phyloP scores from a whole-genome alignment of 2,113 vertebrate species.

The Puffinus mauretanicus region DNA sequence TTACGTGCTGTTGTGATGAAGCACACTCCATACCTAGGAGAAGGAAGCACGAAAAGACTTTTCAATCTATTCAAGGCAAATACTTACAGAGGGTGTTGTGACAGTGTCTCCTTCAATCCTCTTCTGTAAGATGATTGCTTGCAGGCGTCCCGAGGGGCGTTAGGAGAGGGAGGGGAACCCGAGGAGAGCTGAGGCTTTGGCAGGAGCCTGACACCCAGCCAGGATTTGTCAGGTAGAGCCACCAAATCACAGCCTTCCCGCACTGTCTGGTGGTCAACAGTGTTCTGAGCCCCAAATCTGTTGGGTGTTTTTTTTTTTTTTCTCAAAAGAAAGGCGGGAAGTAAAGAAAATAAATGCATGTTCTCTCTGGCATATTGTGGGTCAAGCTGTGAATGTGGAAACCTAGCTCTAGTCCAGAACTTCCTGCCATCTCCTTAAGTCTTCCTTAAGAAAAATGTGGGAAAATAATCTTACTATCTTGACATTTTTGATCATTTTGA shows the following conservation, averaged over 20 bases:
- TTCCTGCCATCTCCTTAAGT: not conserved
- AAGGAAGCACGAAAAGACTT: not conserved
- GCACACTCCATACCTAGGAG: not conserved
- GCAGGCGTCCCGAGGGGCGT: accelerated
- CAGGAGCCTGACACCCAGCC: not conserved
- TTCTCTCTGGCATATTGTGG: not conserved
- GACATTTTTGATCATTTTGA: not conserved
- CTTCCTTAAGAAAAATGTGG: not conserved
- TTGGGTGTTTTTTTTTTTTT: not conserved
- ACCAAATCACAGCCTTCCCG: not conserved
- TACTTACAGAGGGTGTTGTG: not conserved
- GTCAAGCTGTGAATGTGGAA: not conserved
- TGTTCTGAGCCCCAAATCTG: not conserved
- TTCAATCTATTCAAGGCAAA: not conserved
- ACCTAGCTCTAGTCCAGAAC: not conserved
- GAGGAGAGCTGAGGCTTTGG: not conserved
- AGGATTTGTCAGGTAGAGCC: not conserved
- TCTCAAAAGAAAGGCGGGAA: not conserved
- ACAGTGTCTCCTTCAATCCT: not conserved
- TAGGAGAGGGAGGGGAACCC: not conserved
- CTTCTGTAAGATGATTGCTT: not conserved
- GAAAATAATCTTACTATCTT: not conserved
- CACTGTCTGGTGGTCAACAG: too few species aligned
- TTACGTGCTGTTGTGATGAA: not conserved
- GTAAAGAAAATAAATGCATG: not conserved